A percentile compares a stretch with the other conserved stretches of the same genome.
These are phyloP conservation scores for Columbina picui DNA, from an alignment of 2,113 vertebrate species.

Conservation along the genomic window DNA sequence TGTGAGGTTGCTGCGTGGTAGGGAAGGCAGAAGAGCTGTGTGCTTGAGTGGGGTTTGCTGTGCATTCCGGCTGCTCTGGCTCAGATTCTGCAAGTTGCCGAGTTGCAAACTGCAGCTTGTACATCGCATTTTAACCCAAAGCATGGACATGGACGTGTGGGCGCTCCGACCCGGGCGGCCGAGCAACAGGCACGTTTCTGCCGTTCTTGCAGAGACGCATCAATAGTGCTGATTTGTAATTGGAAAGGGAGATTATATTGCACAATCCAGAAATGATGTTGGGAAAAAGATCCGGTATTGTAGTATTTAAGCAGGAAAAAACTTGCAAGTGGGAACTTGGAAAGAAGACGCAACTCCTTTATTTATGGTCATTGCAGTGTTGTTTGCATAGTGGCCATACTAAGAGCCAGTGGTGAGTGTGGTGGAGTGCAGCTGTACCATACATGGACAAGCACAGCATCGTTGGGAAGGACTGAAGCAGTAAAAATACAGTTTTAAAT, in stretches of 20 bases:
- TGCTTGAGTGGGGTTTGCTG: not conserved
- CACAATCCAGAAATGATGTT: not conserved
- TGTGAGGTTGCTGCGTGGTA: accelerated
- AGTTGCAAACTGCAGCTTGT: not conserved
- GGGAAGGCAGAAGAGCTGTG: not conserved
- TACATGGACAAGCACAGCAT: not conserved
- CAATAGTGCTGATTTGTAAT: not conserved
- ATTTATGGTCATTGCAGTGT: not conserved
- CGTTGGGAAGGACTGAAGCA: not conserved
- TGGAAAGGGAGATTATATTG: not conserved
- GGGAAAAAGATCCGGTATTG: not conserved
- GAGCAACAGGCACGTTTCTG: not conserved
- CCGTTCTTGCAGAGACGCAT: conserved; percentile 1
- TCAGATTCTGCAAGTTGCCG: not conserved
- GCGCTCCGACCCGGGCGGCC: not conserved
- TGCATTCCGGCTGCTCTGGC: accelerated
- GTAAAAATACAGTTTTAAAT: not conserved
- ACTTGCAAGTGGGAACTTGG: not conserved
- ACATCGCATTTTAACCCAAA: not conserved
- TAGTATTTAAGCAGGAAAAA: not conserved
- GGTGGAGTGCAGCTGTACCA: accelerated
- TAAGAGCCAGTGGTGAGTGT: not conserved
- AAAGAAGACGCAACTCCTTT: not conserved
- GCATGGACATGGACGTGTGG: accelerated
- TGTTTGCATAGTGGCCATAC: not conserved